phyloP scores from a whole-genome alignment of 2,888 invertebrate species.

The Ormyrus nitidulus region DNA sequence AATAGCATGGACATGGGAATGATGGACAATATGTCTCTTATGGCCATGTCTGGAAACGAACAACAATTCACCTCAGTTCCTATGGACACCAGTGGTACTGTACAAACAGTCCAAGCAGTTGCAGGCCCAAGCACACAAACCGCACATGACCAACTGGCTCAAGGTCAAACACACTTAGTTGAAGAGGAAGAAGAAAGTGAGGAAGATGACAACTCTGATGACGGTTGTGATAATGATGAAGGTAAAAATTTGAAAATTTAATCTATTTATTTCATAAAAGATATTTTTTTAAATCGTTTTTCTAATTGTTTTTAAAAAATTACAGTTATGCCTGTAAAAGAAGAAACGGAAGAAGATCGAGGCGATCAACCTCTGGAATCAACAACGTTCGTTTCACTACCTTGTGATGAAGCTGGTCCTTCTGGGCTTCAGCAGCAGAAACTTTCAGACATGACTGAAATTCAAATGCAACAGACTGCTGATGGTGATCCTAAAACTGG shows the following conservation, averaged over 20 bases:
- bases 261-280: background rate
- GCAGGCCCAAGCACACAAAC: slow-evolving; percentile 70
- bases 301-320: background rate
- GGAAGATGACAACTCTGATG: slow-evolving; percentile 72
- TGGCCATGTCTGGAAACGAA: slow-evolving; percentile 67
- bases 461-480: slow-evolving; percentile 66
- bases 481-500: slow-evolving; percentile 74
- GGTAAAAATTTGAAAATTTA: slow-evolving; percentile 60
- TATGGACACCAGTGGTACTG: slow-evolving; percentile 69
- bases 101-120: slow-evolving; percentile 69
- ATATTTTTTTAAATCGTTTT: background rate
- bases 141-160: slow-evolving; percentile 67
- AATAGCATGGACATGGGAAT: slow-evolving; percentile 71
- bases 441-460: slow-evolving; percentile 70
- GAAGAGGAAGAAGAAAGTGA: slow-evolving; percentile 70
- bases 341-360: slow-evolving; percentile 72
- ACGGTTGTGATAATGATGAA: slow-evolving; percentile 72
- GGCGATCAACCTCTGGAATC: slow-evolving; percentile 69
- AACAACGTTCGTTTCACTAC: slow-evolving; percentile 71
- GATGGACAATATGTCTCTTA: slow-evolving; percentile 71
- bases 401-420: slow-evolving; percentile 74
- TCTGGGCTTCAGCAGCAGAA: slow-evolving; percentile 74
- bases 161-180: slow-evolving; percentile 66
- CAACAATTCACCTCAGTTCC: slow-evolving; percentile 73
- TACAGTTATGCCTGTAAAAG: slow-evolving; percentile 68